A percentile compares a stretch with the other conserved stretches of the same genome.
phyloP scores from a whole-genome alignment of 2,888 invertebrate species.

The Dryobota labecula region DNA sequence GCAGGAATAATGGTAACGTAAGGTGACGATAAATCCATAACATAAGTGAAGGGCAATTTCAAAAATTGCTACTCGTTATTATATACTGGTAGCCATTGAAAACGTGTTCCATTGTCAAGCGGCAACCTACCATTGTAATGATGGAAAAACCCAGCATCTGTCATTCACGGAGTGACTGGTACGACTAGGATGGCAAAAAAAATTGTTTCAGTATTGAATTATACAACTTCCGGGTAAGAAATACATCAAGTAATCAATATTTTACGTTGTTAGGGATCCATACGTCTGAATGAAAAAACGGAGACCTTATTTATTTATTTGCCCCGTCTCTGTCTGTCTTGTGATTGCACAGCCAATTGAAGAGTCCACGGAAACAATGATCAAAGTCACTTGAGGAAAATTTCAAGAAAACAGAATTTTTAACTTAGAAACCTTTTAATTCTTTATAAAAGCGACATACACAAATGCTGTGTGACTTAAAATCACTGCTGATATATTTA shows the following conservation, averaged over 20 bases:
- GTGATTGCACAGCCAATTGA: too few relatives aligned
- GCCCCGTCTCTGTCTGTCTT: too few relatives aligned
- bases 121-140: conserved; percentile 28
- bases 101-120: conserved; percentile 43
- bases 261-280: too few relatives aligned
- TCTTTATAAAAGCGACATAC: too few relatives aligned
- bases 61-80: conserved; percentile 41
- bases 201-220: not conserved
- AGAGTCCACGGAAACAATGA: too few relatives aligned
- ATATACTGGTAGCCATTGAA: not conserved
- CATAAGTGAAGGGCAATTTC: conserved; percentile 34
- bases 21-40: conserved; percentile 23
- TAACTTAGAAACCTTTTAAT: too few relatives aligned
- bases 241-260: not conserved
- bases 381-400: too few relatives aligned
- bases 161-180: not conserved
- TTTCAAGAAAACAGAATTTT: too few relatives aligned
- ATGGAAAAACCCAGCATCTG: conserved; percentile 25
- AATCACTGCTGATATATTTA: too few relatives aligned
- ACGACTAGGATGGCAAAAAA: not conserved
- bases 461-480: too few relatives aligned
- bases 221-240: not conserved
- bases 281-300: too few relatives aligned
- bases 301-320: too few relatives aligned
- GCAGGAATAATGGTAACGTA: conserved; percentile 10